A percentile compares a stretch with the other conserved stretches of the same genome.
Conservation (phyloP, 2,797 vertebrate species). For the Bucorvus abyssinicus region DNA sequence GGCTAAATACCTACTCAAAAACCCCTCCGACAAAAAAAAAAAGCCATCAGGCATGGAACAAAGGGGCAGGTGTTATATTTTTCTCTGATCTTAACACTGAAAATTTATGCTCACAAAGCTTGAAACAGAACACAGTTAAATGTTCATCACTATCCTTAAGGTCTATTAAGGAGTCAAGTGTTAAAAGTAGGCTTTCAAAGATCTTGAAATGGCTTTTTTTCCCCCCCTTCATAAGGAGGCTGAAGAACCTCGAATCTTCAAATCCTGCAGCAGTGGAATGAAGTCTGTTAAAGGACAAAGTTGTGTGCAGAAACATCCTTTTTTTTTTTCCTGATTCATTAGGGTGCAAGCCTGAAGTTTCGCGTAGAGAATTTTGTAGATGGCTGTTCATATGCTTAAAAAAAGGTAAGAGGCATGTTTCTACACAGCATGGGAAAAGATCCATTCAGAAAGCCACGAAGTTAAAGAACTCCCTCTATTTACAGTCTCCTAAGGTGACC, state of each 20-base stretch:
- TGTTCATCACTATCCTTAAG: background rate
- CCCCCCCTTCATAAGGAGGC: background rate
- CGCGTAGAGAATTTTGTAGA: background rate
- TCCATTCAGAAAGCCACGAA: background rate
- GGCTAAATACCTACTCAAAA: background rate
- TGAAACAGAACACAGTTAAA: background rate
- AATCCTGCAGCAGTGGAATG: constrained; percentile 17
- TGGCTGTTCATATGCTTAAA: background rate
- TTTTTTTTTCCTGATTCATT: background rate
- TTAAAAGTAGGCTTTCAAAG: constrained; percentile 1
- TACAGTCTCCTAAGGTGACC: background rate
- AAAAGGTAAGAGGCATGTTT: constrained; percentile 8
- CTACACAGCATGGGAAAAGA: background rate
- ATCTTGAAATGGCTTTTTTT: constrained; percentile 18
- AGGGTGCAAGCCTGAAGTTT: background rate
- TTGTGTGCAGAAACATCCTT: background rate
- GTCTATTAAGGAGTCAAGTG: background rate
- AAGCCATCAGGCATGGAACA: background rate
- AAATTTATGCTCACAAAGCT: background rate
- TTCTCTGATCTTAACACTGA: background rate
- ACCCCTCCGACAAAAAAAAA: background rate
- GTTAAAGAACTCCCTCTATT: background rate
- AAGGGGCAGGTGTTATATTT: background rate
- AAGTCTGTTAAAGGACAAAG: constrained; percentile 1
- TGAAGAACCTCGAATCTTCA: constrained; percentile 25